These are phyloP conservation scores for Babyrousa celebensis DNA, from an alignment of 2,797 vertebrate species.

Conservation along the genomic window DNA sequence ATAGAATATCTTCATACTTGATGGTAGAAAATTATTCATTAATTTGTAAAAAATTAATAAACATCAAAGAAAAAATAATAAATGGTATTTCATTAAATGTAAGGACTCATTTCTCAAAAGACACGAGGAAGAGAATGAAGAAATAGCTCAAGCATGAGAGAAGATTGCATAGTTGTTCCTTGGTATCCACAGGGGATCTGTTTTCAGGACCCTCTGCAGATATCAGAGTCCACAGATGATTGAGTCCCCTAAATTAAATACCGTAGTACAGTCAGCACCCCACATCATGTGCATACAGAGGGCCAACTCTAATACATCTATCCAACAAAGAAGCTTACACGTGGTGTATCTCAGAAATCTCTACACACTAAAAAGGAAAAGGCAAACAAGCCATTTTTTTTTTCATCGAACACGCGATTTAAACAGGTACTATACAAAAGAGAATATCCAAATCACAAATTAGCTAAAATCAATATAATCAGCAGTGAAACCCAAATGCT, in stretches of 20 bases:
- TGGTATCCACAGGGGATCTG: too few species aligned
- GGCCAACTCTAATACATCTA: too few species aligned
- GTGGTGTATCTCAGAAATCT: constrained; percentile 6
- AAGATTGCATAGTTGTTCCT: neutral
- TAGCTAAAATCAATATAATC: constrained; percentile 1
- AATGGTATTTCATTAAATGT: neutral
- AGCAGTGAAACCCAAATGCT: neutral
- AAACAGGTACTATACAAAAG: neutral
- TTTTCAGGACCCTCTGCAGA: too few species aligned
- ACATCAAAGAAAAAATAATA: neutral
- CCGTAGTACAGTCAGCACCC: too few species aligned
- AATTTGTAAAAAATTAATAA: neutral
- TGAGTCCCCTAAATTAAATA: too few species aligned
- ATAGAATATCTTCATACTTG: neutral
- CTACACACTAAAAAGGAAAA: neutral
- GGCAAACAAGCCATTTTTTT: neutral
- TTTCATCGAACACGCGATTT: neutral
- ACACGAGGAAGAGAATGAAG: constrained; percentile 23
- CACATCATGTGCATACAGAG: too few species aligned
- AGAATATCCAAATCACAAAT: constrained; percentile 44
- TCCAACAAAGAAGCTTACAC: neutral
- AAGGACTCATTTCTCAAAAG: constrained; percentile 54
- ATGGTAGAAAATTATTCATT: constrained; percentile 10
- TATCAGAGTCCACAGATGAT: too few species aligned
- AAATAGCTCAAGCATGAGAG: neutral